Evolutionary conservation across 2,888 invertebrate species (phyloP), one percentile per base, ranked within the genome.

Genomic region (Pseudococcus jackbeardsleyi): DNA sequence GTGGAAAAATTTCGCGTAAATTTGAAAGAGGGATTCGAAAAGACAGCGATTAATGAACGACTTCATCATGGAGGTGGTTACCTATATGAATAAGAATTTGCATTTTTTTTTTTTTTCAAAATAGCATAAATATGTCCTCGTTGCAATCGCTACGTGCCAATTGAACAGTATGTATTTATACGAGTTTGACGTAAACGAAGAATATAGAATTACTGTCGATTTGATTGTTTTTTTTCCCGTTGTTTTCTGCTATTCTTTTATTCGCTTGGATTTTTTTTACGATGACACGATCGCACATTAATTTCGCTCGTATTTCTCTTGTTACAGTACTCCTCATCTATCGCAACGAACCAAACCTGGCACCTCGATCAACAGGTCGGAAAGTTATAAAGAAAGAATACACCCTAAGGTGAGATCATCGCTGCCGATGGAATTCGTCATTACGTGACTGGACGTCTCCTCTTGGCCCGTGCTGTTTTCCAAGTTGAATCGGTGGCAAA

Each of bases 341-440:
- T 33, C 59, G 42, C 85, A 88, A 26, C 68, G 85, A 22, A 0
- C n/a, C 54, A 91, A 91, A 89, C 89, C 91, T 22, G 89, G 90
- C 39, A 90, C 91, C 86, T 90, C 91, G 87, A 92, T 93, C 89
- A 94, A 94, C 91, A 93, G 95, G 90, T 95, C 95, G 89, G 95
- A 95, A 91, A 95, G 95, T 91, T 94, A 95, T 91, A 95, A 95
- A 91, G 95, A 94, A 91, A 93, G 94, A 90, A 93, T 94, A 91
- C 93, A 93, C 90, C 91, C 92, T 90, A 92, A 92, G 92, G 93
- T 93, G 90, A 92, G 90, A 26, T 72, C 68, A 72, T 72, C 33
- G 22, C 19, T 59, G 19, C 59, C 26, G 26, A 33, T 33, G 26
- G 17, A 12, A 54, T 17, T 17, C 5, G 17, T 54, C 26, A 33